Evolutionary conservation across 2,113 vertebrate species (phyloP).

Genomic region (Irena cyanogastra): DNA sequence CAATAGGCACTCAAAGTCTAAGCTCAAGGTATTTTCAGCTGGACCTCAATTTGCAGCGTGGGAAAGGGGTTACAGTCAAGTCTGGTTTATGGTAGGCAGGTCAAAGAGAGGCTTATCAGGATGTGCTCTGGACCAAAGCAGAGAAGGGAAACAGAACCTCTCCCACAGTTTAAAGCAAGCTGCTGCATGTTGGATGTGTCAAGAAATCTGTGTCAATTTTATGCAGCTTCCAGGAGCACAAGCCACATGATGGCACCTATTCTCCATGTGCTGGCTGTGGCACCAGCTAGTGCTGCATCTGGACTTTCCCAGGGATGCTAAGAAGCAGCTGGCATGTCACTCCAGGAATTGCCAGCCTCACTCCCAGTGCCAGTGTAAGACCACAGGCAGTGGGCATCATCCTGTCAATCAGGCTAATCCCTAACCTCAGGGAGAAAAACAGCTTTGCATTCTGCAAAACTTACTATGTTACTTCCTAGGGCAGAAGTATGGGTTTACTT

Average conservation of each 20-base stretch:
- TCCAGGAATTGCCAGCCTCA: background rate
- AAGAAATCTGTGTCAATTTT: background rate
- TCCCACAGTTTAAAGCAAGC: background rate
- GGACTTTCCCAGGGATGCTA: background rate
- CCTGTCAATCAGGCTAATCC: background rate
- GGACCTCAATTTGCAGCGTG: background rate
- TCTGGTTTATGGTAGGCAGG: background rate
- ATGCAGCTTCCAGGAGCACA: background rate
- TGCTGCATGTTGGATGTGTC: background rate
- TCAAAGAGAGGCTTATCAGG: background rate
- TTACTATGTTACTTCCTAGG: background rate
- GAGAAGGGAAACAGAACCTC: background rate
- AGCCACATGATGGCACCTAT: background rate
- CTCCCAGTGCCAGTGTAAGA: background rate
- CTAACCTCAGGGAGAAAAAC: background rate
- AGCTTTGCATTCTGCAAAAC: background rate
- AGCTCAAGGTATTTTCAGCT: background rate
- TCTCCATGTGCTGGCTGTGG: fast-evolving
- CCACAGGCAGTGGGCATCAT: background rate
- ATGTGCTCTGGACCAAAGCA: background rate
- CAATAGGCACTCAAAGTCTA: background rate
- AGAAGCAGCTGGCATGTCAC: background rate
- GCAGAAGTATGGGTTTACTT: background rate
- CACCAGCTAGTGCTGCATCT: background rate
- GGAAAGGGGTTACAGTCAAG: background rate